Evolutionary conservation across 2,888 invertebrate genomes (phyloP).

Genomic region (Apotomis turbidana): DNA sequence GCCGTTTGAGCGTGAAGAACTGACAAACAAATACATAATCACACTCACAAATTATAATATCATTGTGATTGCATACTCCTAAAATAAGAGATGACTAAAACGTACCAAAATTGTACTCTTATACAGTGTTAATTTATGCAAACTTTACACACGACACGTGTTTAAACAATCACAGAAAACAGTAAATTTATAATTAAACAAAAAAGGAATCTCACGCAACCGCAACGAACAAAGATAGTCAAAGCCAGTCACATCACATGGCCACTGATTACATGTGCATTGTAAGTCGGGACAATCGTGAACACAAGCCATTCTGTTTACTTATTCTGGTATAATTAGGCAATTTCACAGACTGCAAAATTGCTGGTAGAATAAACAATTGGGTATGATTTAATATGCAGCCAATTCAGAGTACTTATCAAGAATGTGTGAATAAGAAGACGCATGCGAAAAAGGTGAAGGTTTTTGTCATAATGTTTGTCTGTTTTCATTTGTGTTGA

Average conservation of each 20-base stretch:
- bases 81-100: too few species aligned
- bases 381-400: neutral
- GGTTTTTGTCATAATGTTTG: too few species aligned
- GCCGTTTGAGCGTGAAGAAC: too few species aligned
- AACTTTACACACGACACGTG: conserved; percentile 6
- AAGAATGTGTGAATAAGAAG: too few species aligned
- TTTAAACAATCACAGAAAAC: conserved; percentile 5
- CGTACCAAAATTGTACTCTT: too few species aligned
- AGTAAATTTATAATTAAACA: conserved; percentile 21
- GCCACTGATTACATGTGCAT: conserved; percentile 16
- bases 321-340: conserved; percentile 15
- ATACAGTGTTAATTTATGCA: conserved; percentile 5
- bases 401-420: too few species aligned
- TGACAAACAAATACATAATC: too few species aligned
- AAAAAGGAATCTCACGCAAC: conserved; percentile 18
- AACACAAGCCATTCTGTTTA: conserved; percentile 14
- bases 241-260: conserved; percentile 7
- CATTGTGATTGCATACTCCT: too few species aligned
- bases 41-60: too few species aligned
- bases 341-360: conserved; percentile 1
- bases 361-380: neutral
- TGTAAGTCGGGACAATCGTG: conserved; percentile 17
- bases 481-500: too few species aligned
- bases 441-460: too few species aligned
- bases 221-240: conserved; percentile 18